A percentile compares a stretch with the other conserved stretches of the same genome.
These are phyloP conservation scores for silkworm (Bombyx mori) DNA, from an alignment of 1,140 invertebrate species.

Conservation along the genomic window ASM3026992v2 NC_085110.1:9923001-9923500, in stretches of 20 bases:
- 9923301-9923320: slow-evolving; percentile 20
- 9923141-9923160: slow-evolving; percentile 28
- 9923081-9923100: too few relatives aligned
- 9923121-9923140: slow-evolving; percentile 31
- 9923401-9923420: slow-evolving; percentile 23
- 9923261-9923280: slow-evolving; percentile 65
- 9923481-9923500: neutral
- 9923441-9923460: slow-evolving; percentile 33
- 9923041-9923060: too few relatives aligned
- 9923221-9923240: slow-evolving; percentile 25
- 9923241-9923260: slow-evolving; percentile 49
- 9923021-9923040: too few relatives aligned
- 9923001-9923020: too few relatives aligned
- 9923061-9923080: too few relatives aligned
- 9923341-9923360: slow-evolving; percentile 59
- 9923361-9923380: slow-evolving; percentile 21
- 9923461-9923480: slow-evolving; percentile 16
- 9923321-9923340: slow-evolving; percentile 13
- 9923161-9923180: slow-evolving; percentile 59
- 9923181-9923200: slow-evolving; percentile 54
- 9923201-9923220: slow-evolving; percentile 41
- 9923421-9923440: slow-evolving; percentile 6
- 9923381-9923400: slow-evolving; percentile 16
- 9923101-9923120: slow-evolving; percentile 24
- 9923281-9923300: slow-evolving; percentile 46